Evolutionary conservation across 2,113 vertebrate species (phyloP).

Genomic region (Setophaga kirtlandii): DNA sequence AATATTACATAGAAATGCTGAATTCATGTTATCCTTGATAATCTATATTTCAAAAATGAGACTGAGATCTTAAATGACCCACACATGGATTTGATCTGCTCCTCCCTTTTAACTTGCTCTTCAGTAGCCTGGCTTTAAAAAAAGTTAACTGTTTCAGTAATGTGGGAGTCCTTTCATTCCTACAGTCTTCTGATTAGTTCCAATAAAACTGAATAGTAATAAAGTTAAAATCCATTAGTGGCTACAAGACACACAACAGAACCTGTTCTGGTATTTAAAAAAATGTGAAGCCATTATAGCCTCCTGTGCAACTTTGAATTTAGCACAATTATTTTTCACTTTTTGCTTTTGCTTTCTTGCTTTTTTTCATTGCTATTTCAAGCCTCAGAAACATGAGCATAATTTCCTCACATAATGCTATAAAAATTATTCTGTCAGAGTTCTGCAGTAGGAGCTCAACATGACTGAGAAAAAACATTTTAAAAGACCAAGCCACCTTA

Average conservation of each 20-base stretch:
- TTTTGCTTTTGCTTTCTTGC: neutral
- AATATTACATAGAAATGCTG: slow-evolving; percentile 77
- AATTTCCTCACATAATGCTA: neutral
- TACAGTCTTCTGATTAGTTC: slow-evolving; percentile 56
- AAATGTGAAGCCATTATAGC: neutral
- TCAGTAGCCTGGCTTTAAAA: slow-evolving; percentile 69
- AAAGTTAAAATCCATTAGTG: slow-evolving; percentile 70
- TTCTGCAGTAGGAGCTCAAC: neutral
- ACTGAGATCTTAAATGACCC: slow-evolving; percentile 73
- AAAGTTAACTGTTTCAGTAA: slow-evolving; percentile 75
- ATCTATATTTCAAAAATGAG: slow-evolving; percentile 80
- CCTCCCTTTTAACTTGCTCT: slow-evolving; percentile 67
- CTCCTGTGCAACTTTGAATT: neutral
- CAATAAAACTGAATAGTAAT: slow-evolving; percentile 69
- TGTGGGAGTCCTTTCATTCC: slow-evolving; percentile 59
- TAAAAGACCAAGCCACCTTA: neutral
- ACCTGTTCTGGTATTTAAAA: neutral
- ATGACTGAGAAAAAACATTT: neutral
- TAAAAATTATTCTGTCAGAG: neutral
- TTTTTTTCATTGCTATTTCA: neutral
- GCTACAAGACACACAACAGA: slow-evolving; percentile 60
- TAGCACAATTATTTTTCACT: neutral
- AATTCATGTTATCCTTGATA: slow-evolving; percentile 70
- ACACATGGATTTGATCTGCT: slow-evolving; percentile 67
- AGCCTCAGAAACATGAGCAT: rapidly evolving